phyloP scores from a whole-genome alignment of 1,140 invertebrate species.

The Philotrypesis tridentata region DNA sequence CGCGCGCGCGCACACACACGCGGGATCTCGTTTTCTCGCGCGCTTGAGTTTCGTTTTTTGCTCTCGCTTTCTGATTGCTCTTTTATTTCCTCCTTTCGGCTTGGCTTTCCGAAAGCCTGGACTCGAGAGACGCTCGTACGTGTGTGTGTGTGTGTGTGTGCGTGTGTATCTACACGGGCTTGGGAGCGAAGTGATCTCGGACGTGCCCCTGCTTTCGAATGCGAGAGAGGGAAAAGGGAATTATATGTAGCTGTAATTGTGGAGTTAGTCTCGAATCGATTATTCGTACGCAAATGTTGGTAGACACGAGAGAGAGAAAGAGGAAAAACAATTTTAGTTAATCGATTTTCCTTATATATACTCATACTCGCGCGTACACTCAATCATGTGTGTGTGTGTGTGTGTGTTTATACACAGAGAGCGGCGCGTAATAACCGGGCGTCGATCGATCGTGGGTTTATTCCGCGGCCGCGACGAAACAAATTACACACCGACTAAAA shows the following conservation, averaged over 20 bases:
- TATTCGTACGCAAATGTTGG: neutral
- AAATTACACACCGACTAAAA: neutral
- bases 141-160: neutral
- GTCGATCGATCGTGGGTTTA: neutral
- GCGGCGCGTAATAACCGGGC: neutral
- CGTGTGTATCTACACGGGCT: too few relatives aligned
- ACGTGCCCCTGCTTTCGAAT: neutral
- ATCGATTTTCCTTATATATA: conserved; percentile 4
- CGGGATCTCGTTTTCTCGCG: neutral
- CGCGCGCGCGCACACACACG: neutral
- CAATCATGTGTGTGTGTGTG: neutral
- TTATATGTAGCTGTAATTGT: neutral
- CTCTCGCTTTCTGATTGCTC: conserved; percentile 17
- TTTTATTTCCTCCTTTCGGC: conserved; percentile 24
- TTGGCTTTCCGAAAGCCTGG: conserved; percentile 15
- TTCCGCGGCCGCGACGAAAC: neutral
- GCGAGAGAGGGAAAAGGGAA: neutral
- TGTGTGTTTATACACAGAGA: too few relatives aligned
- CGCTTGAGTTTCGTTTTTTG: conserved; percentile 15
- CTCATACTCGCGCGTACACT: neutral
- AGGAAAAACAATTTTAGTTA: conserved; percentile 30
- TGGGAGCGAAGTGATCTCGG: neutral
- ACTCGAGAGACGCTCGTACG: neutral
- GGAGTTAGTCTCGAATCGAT: too few relatives aligned
- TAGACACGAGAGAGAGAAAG: neutral